Evolutionary conservation across 2,113 vertebrate species (phyloP), one percentile per base, ranked within the genome.

Genomic region (Oryzias melastigma): DNA sequence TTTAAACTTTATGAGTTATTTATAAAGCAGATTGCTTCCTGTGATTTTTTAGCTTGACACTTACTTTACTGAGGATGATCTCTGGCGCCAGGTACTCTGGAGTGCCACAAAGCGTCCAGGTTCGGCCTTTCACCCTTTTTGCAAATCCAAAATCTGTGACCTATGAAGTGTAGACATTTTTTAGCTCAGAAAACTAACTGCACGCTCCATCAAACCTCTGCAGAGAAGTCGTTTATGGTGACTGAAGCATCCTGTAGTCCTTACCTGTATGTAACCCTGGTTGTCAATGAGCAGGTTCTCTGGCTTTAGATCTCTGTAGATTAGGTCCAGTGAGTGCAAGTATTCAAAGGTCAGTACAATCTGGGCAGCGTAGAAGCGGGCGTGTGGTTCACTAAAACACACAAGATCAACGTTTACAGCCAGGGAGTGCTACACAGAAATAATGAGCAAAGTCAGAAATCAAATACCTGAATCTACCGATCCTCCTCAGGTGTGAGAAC

Each of bases 141-240:
- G 95, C 95, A 51, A 97, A 96, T 62, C 95, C 95, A 85, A 97
- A 97, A 93, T 97, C 95, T 71, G 95, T 96, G 83, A 96, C 95
- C 95, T 97, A 77, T 15, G 14, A 45, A 52, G n/a, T 52, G 50
- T 15, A 58, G 16, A 60, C 7, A 58, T 22, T 17, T 19, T 0
- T 60, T 29, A 44, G 18, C 35, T 60, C 44, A 64, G 17, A 68
- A 22, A 14, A 10, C 15, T 45, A 24, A 50, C 4, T 0, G 5
- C 0, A 45, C 0, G 15, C 10, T 15, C 19, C 16, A 18, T 5
- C 7, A 45, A n/a, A 42, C 15, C 49, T 42, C 5, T 42, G 14
- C 0, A 24, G 35, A 35, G 17, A n/a, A 40, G n/a, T 7, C 13
- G 22, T 24, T 29, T 4, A 16, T 27, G 24, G 27, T 27, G 6